Evolutionary conservation across 2,888 invertebrate genomes (phyloP), one percentile per base, ranked within the genome.

Genomic region (Aporophyla lueneburgensis): DNA sequence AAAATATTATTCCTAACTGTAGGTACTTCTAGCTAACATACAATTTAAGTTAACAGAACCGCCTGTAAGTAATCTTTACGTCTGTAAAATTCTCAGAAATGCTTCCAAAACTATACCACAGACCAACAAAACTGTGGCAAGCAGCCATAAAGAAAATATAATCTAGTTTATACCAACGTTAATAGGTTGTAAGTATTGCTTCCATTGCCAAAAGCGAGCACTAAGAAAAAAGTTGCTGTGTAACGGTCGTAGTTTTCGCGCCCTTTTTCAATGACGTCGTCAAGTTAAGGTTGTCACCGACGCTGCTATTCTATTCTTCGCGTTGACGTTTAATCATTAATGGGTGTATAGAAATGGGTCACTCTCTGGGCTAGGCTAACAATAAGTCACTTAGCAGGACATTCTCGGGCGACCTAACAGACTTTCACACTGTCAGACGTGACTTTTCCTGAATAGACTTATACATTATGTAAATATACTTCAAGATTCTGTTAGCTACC

Each of bases 371-470:
- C 65, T 62, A n/a, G 81, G 68, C 85, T 61, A 80, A 84, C 85
- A 82, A 84, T 80, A 80, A 69, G 65, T 80, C 81, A 82, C 85
- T 82, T 84, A 82, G 68, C 43, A 58, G 69, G 69, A 71, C 65
- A 33, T 84, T 76, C 68, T 80, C n/a, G 53, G 69, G 16, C 19
- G 27, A 53, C 53, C 71, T 61, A 61, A 53, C 66, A 69, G 68
- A 33, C 67, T 69, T 75, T 61, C n/a, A 21, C 16, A 49, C 54
- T 78, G 65, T 53, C 61, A 69, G 6, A 49, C 6, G 6, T 10
- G 56, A 9, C 51, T 56, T 56, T 71, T 77, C 33, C 14, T 77
- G 71, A 71, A 77, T 70, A 66, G 67, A 49, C 49, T 61, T 56
- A 54, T 12, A 69, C 49, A 59, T 33, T 80, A 24, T 58, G 27